Evolutionary conservation across 2,797 vertebrate genomes (phyloP).

Genomic region (Moxostoma hubbsi): DNA sequence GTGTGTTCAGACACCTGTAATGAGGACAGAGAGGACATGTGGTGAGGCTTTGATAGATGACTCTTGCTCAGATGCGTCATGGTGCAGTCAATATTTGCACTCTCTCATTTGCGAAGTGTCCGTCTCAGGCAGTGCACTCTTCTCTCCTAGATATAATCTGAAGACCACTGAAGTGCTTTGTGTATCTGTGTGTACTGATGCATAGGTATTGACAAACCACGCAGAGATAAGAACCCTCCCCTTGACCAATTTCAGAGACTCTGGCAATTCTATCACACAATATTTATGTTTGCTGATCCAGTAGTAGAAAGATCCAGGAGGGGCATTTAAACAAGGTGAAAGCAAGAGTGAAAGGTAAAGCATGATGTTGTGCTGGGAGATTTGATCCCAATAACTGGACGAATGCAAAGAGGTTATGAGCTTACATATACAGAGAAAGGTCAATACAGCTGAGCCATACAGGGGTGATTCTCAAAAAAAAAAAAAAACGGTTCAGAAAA

Average conservation of each 20-base stretch:
- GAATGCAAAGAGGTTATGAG: background rate
- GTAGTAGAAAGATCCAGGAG: background rate
- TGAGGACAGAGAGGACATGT: slow-evolving; percentile 52
- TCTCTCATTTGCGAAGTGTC: slow-evolving; percentile 35
- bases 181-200: slow-evolving; percentile 15
- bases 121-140: slow-evolving; percentile 22
- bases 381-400: background rate
- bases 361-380: background rate
- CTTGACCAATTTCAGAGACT: slow-evolving; percentile 29
- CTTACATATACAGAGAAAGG: background rate
- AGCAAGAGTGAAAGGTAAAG: background rate
- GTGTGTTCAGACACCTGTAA: slow-evolving; percentile 55
- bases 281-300: background rate
- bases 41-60: slow-evolving; percentile 56
- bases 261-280: slow-evolving; percentile 13
- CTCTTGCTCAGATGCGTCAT: slow-evolving; percentile 38
- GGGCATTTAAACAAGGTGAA: background rate
- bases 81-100: slow-evolving; percentile 53
- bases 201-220: slow-evolving; percentile 33
- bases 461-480: no score
- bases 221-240: slow-evolving; percentile 7
- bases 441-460: background rate
- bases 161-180: slow-evolving; percentile 29
- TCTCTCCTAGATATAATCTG: slow-evolving; percentile 40
- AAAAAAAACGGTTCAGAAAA: no score